Evolutionary conservation across 2,888 invertebrate species (phyloP), one percentile per base, ranked within the genome.

Genomic region (Ophraella communa): DNA sequence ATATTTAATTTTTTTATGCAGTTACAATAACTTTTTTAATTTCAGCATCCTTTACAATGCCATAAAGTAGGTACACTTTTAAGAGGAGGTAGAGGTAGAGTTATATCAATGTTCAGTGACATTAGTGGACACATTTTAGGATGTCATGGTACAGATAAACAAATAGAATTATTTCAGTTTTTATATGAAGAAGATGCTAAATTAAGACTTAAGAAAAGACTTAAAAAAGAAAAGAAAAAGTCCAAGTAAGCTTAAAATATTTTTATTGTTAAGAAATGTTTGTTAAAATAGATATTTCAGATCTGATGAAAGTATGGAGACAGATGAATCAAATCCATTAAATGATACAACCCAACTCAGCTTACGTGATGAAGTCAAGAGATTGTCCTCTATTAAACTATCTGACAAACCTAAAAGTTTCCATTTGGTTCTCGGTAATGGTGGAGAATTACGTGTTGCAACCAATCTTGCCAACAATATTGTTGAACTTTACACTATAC

Each of bases 131-230:
- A 87, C 66, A 82, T 95, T 18, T 78, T 98, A 2, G 90, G 89
- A 1, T 94, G 94, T 79, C 92, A 94, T 78, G 96, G 96, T 1
- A 90, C 89, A 10, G 94, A 95, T 76, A 87, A 89, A 59, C 82
- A 87, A 21, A 83, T 98, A 14, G 98, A 98, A 83, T 81, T 94
- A 58, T 98, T 95, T 79, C 85, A 88, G 44, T 89, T 98, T 73
- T 88, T 92, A 74, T 83, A 89, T 0, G 89, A 92, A 18, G 90
- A 91, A 10, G 93, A 95, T 76, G 88, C 92, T 0, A 86, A 87
- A 67, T 82, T 84, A 23, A 88, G 91, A 67, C 84, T 91, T 75
- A 85, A 87, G 24, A 96, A 96, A 81, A 86, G 95, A 39, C 79
- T 91, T 51, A 93, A 91, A 75, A 96, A 94, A 81, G 86, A 87